These are phyloP conservation scores for Passer domesticus DNA, from an alignment of 2,113 vertebrate genomes.

Conservation along the genomic window DNA sequence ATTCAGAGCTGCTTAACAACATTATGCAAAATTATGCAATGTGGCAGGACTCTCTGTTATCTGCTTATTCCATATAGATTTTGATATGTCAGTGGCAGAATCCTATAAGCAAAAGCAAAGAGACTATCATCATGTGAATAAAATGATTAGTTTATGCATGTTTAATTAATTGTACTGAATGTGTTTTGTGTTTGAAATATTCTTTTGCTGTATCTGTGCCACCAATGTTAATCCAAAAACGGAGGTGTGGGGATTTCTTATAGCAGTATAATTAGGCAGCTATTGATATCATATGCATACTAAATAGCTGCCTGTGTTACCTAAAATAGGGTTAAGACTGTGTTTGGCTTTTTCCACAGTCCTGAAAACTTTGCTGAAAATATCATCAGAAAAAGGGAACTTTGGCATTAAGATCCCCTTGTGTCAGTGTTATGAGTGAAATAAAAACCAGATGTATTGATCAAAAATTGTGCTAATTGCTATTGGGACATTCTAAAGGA, in stretches of 20 bases:
- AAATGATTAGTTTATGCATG: not conserved
- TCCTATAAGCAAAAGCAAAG: not conserved
- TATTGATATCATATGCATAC: not conserved
- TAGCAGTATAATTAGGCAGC: not conserved
- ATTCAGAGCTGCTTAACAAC: constrained; percentile 3
- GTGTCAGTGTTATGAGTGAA: not conserved
- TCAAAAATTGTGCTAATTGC: not conserved
- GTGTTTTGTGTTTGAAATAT: not conserved
- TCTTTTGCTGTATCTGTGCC: not conserved
- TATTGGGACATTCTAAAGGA: not conserved
- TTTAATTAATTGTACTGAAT: not conserved
- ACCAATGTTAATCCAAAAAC: not conserved
- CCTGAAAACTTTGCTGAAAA: not conserved
- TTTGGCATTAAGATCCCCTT: not conserved
- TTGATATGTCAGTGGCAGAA: not conserved
- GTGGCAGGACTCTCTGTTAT: not conserved
- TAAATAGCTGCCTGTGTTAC: not conserved
- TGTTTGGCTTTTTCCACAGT: not conserved
- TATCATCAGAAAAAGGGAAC: not conserved
- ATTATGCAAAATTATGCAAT: not conserved
- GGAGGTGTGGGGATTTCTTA: not conserved
- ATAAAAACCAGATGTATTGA: not conserved
- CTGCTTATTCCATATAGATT: not conserved
- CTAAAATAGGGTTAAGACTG: not conserved
- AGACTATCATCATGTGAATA: not conserved